phyloP scores from a whole-genome alignment of 2,888 invertebrate genomes.

The Agrypnus murinus region DNA sequence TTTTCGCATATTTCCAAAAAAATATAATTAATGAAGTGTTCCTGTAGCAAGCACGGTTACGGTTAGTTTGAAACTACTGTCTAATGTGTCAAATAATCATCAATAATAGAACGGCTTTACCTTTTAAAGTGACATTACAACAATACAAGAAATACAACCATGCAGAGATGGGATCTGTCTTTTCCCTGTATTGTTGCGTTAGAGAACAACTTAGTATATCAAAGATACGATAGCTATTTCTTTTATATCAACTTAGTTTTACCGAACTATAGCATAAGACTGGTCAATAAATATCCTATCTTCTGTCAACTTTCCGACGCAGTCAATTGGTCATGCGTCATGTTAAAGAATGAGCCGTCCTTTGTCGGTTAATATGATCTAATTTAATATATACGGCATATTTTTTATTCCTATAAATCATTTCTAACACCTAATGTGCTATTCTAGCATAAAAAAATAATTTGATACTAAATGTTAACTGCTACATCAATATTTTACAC shows the following conservation, averaged over 20 bases:
- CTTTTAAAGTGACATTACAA: not conserved
- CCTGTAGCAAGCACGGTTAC: conserved; percentile 46
- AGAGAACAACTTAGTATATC: not conserved
- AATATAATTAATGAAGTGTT: conserved; percentile 56
- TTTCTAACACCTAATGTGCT: conserved; percentile 47
- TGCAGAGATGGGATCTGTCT: not conserved
- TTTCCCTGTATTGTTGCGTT: not conserved
- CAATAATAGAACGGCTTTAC: conserved; percentile 1
- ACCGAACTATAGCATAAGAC: conserved; percentile 44
- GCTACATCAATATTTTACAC: conserved; percentile 9
- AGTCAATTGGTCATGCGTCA: conserved; percentile 59
- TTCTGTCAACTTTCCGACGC: conserved; percentile 57
- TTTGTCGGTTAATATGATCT: conserved; percentile 58
- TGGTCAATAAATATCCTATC: conserved; percentile 52
- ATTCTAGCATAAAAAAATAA: conserved; percentile 25
- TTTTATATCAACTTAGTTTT: conserved; percentile 39
- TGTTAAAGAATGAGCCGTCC: conserved; percentile 56
- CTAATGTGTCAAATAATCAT: conserved; percentile 38
- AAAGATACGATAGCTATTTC: not conserved
- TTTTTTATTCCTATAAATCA: conserved; percentile 51
- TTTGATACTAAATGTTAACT: conserved; percentile 23
- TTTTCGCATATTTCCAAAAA: conserved; percentile 52
- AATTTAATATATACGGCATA: conserved; percentile 55
- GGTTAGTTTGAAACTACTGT: conserved; percentile 53
- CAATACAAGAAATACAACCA: not conserved